A percentile compares a stretch with the other conserved stretches of the same genome.
Conservation (phyloP, 2,888 invertebrate species). For the Oxycera nigricornis region DNA sequence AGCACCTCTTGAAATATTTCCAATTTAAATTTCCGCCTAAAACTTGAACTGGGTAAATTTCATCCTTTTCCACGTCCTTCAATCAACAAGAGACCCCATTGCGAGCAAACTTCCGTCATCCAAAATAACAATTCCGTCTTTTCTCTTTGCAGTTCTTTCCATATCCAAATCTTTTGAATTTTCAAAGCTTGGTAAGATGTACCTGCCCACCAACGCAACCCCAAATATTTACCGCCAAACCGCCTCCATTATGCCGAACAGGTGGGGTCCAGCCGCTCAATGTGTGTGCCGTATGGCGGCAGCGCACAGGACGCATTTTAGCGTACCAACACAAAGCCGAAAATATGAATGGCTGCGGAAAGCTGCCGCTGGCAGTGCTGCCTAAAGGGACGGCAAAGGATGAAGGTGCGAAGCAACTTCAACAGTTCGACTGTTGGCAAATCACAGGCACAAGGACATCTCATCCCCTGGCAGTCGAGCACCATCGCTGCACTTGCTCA, state of each 20-base stretch:
- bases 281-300: not conserved
- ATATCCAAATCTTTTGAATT: conserved; percentile 14
- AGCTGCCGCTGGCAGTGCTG: not conserved
- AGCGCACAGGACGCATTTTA: not conserved
- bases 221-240: not conserved
- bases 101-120: conserved; percentile 6
- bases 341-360: not conserved
- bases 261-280: not conserved
- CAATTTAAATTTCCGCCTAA: not conserved
- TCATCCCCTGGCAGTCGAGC: not conserved
- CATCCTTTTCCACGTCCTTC: not conserved
- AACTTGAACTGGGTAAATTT: conserved; percentile 8
- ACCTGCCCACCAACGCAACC: not conserved
- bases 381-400: conserved; percentile 24
- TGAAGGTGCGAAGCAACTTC: not conserved
- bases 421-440: conserved; percentile 18
- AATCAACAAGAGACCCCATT: not conserved
- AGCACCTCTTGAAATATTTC: conserved; percentile 1
- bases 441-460: conserved; percentile 30
- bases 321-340: not conserved
- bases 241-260: conserved; percentile 12
- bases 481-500: not conserved
- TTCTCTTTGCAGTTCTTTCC: not conserved
- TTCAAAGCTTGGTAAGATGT: not conserved
- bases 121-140: conserved; percentile 1